Evolutionary conservation across 2,797 vertebrate species (phyloP).

Genomic region (Galaxias olidus): DNA sequence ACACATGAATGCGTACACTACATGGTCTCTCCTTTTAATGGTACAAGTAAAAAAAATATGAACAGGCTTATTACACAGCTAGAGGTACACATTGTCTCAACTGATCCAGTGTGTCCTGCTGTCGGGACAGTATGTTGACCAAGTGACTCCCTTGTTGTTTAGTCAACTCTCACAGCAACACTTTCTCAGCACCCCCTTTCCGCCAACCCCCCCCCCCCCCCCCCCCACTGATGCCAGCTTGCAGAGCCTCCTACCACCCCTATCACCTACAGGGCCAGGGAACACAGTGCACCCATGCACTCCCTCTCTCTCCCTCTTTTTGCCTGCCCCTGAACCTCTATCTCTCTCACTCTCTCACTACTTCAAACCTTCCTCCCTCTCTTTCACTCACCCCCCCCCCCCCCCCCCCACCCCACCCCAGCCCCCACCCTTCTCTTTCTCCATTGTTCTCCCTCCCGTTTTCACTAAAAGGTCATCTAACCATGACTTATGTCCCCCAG

Average conservation of each 20-base stretch:
- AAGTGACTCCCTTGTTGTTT: background rate
- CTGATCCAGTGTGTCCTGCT: background rate
- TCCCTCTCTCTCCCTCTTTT: background rate
- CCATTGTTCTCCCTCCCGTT: slow-evolving; percentile 20
- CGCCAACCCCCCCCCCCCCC: no score
- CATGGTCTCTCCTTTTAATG: background rate
- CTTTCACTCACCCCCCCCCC: background rate
- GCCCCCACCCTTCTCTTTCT: slow-evolving; percentile 2
- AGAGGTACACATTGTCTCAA: no score
- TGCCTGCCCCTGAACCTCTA: no score
- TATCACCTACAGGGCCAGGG: slow-evolving; percentile 44
- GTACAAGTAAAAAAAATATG: background rate
- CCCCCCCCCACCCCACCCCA: slow-evolving; percentile 17
- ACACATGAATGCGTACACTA: background rate
- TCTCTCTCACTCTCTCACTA: no score
- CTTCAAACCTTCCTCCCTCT: no score
- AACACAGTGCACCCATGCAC: slow-evolving; percentile 25
- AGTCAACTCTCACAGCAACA: background rate
- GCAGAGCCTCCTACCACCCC: slow-evolving; percentile 48
- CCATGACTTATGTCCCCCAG: slow-evolving; percentile 23
- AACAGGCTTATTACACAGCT: no score
- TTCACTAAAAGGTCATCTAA: background rate
- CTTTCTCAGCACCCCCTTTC: background rate
- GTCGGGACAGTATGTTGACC: background rate
- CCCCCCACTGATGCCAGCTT: slow-evolving; percentile 20